These are phyloP conservation scores for Neodiprion fabricii DNA, from an alignment of 1,140 invertebrate species.

Conservation along the genomic window DNA sequence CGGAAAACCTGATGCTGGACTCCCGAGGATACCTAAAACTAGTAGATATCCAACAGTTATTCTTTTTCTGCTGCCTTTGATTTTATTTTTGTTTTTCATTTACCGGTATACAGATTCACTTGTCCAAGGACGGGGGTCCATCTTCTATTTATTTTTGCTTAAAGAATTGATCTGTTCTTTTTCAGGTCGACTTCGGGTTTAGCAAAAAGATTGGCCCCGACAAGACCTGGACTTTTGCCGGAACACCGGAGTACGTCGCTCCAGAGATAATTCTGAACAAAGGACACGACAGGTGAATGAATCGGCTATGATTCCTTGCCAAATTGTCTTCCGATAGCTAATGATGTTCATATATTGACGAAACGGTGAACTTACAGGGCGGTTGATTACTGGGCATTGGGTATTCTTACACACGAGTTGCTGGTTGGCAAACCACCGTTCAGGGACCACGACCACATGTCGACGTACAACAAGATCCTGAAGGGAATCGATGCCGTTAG, in stretches of 20 bases:
- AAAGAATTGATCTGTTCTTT: conserved; percentile 28
- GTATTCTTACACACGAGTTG: conserved; percentile 91
- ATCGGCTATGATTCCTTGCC: conserved; percentile 9
- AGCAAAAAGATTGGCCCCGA: conserved; percentile 83
- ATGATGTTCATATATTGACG: conserved; percentile 16
- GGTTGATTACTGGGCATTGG: conserved; percentile 95
- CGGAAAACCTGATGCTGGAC: conserved; percentile 92
- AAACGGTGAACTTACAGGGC: conserved; percentile 60
- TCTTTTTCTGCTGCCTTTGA: not conserved
- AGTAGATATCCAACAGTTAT: conserved; percentile 59
- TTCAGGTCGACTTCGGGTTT: conserved; percentile 96
- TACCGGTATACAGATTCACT: conserved; percentile 7
- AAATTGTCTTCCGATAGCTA: not conserved
- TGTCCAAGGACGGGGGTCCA: conserved; percentile 11
- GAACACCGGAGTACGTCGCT: conserved; percentile 90
- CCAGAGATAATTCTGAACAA: conserved; percentile 95
- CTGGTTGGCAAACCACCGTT: conserved; percentile 95
- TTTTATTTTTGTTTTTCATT: not conserved
- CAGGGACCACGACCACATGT: conserved; percentile 89
- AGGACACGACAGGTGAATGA: conserved; percentile 76
- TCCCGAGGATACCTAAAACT: conserved; percentile 89
- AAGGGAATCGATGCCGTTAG: conserved; percentile 91
- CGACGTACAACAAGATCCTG: conserved; percentile 95
- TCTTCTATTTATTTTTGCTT: conserved; percentile 22
- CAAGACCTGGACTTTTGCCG: conserved; percentile 98